phyloP scores from a whole-genome alignment of 2,113 vertebrate species.

The Syngnathus typhle region DNA sequence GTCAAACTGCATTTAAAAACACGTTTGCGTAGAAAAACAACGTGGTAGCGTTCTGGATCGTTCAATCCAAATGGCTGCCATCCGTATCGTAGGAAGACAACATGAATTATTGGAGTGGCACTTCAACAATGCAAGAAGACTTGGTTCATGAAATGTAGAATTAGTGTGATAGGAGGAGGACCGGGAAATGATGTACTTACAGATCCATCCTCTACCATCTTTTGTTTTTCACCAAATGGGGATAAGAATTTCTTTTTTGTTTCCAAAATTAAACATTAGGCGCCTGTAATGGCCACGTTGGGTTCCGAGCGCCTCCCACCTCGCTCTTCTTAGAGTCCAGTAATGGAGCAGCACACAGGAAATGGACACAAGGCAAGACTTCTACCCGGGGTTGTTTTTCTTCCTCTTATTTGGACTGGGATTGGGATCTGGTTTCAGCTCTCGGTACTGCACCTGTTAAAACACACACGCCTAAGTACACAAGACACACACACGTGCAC shows the following conservation, averaged over 20 bases:
- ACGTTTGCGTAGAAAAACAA: constrained; percentile 22
- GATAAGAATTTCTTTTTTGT: constrained; percentile 18
- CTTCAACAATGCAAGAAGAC: constrained; percentile 23
- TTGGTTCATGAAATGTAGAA: neutral
- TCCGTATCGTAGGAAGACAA: constrained; percentile 34
- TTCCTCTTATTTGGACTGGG: constrained; percentile 95
- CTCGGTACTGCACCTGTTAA: constrained; percentile 98
- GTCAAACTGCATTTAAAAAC: neutral
- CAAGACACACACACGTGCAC: constrained; percentile 1
- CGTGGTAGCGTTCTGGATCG: neutral
- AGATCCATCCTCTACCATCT: neutral
- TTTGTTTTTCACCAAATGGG: constrained; percentile 10
- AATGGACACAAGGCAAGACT: constrained; percentile 57
- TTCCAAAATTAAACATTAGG: constrained; percentile 42
- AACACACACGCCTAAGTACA: constrained; percentile 73
- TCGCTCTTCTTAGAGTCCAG: constrained; percentile 48
- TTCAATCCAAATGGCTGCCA: constrained; percentile 40
- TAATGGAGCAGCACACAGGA: constrained; percentile 56
- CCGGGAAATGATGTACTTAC: too few relatives aligned
- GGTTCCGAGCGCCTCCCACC: constrained; percentile 62
- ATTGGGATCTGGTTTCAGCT: constrained; percentile 91
- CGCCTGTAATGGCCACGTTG: constrained; percentile 48
- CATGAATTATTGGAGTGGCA: constrained; percentile 34
- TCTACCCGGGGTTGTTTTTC: constrained; percentile 91
- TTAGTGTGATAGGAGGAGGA: neutral